phyloP scores from a whole-genome alignment of 2,113 vertebrate genomes.

The Eptatretus burgeri region DNA sequence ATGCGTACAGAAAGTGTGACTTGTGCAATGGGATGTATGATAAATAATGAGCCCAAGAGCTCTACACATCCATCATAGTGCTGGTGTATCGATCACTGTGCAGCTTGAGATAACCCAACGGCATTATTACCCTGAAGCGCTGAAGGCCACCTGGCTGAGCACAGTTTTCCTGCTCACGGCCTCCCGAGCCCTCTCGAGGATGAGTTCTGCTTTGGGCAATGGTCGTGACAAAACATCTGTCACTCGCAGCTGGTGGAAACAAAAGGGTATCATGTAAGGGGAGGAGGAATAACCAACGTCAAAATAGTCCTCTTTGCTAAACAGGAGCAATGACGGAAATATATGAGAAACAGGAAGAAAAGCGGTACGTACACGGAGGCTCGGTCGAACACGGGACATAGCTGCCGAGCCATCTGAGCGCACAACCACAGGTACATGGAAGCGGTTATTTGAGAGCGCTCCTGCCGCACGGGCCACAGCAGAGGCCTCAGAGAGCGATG shows the following conservation, averaged over 20 bases:
- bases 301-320: neutral
- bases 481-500: slow-evolving; percentile 54
- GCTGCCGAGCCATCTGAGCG: slow-evolving; percentile 37
- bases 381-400: slow-evolving; percentile 45
- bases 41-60: slow-evolving; percentile 9
- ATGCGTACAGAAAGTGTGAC: neutral
- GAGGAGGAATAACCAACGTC: neutral
- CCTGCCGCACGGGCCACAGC: slow-evolving; percentile 44
- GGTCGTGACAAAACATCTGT: slow-evolving; percentile 59
- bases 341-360: too few relatives aligned
- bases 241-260: slow-evolving; percentile 40
- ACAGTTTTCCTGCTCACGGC: slow-evolving; percentile 33
- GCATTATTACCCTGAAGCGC: slow-evolving; percentile 26
- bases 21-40: neutral
- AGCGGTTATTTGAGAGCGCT: slow-evolving; percentile 44
- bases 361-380: slow-evolving; percentile 28
- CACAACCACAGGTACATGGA: slow-evolving; percentile 48
- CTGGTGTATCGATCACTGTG: too few relatives aligned
- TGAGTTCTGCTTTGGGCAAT: slow-evolving; percentile 41
- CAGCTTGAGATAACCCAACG: too few relatives aligned
- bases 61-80: too few relatives aligned
- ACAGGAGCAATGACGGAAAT: too few relatives aligned
- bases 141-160: slow-evolving; percentile 39
- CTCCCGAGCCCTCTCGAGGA: slow-evolving; percentile 39
- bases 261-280: slow-evolving; percentile 8